phyloP scores from a whole-genome alignment of 2,797 vertebrate genomes.

The Picus viridis region DNA sequence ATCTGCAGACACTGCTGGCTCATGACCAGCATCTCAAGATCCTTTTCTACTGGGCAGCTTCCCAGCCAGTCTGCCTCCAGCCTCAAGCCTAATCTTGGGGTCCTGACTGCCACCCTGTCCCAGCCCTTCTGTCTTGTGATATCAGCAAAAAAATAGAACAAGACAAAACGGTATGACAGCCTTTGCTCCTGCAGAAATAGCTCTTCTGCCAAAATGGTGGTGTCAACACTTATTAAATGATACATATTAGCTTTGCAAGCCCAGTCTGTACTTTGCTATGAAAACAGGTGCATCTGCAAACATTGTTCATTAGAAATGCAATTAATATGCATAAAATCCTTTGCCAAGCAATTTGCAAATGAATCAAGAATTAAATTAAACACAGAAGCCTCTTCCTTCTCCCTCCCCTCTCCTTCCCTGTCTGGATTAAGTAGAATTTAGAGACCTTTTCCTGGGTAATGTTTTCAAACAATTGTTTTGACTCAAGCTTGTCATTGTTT shows the following conservation, averaged over 20 bases:
- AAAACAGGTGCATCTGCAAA: slow-evolving; percentile 62
- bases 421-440: slow-evolving; percentile 27
- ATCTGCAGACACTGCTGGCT: no score
- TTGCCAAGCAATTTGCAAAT: slow-evolving; percentile 58
- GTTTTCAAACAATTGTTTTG: neutral
- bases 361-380: slow-evolving; percentile 57
- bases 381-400: neutral
- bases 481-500: neutral
- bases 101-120: neutral
- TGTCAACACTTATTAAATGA: neutral
- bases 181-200: neutral
- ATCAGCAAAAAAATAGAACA: neutral
- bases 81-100: neutral
- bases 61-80: no score
- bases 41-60: no score
- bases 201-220: neutral
- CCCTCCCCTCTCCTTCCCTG: fast-evolving
- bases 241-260: slow-evolving; percentile 6
- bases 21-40: no score
- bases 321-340: slow-evolving; percentile 63
- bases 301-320: slow-evolving; percentile 60
- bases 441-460: neutral
- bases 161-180: neutral
- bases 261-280: neutral
- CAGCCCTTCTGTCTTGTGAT: neutral